These are phyloP conservation scores for Phocoena sinus DNA, from an alignment of 2,113 vertebrate genomes.

Conservation along the genomic window DNA sequence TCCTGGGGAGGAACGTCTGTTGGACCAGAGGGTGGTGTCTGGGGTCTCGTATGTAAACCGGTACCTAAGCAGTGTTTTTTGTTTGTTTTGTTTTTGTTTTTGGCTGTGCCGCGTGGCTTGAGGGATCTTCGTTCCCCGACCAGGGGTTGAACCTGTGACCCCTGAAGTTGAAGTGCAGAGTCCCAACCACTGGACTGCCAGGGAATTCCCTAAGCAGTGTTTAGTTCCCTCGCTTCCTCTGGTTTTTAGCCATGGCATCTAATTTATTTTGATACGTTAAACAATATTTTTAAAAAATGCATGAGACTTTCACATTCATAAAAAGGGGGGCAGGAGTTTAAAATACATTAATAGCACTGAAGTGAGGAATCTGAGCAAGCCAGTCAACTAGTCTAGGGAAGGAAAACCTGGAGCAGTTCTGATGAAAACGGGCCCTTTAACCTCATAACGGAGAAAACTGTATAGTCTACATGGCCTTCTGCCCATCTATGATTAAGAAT, in stretches of 20 bases:
- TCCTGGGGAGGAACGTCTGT: not conserved
- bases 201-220: not conserved
- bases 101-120: too few species aligned
- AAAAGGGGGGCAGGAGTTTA: not conserved
- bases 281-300: not conserved
- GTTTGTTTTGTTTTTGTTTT: too few species aligned
- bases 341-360: not conserved
- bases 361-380: not conserved
- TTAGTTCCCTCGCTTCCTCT: not conserved
- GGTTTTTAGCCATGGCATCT: not conserved
- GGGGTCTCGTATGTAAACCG: too few species aligned
- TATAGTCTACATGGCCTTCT: not conserved
- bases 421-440: not conserved
- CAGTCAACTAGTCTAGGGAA: not conserved
- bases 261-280: not conserved
- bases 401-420: not conserved
- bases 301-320: not conserved
- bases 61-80: not conserved
- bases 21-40: accelerated
- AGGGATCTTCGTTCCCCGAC: too few species aligned
- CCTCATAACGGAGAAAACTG: not conserved
- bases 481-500: not conserved
- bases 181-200: too few species aligned
- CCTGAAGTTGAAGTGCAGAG: too few species aligned
- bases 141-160: too few species aligned